Percentiles rank a stretch among this genome's conserved stretches.
Conservation (phyloP, 2,888 invertebrate genomes). For the Hipparchia sbordonii region DNA sequence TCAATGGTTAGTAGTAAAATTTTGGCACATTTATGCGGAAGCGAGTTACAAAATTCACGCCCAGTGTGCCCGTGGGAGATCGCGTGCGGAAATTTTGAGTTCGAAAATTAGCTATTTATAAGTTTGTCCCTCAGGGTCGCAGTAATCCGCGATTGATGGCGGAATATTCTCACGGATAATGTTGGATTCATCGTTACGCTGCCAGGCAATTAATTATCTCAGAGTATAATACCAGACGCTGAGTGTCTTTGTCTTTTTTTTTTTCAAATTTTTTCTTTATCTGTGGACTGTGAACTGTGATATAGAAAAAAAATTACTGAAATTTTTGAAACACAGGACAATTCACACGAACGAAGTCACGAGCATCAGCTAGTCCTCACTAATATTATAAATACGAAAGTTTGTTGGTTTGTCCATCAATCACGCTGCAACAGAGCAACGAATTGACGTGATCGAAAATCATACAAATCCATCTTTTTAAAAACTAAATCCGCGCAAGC, state of each 20-base stretch:
- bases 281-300: too few relatives aligned
- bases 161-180: not conserved
- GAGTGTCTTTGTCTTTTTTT: not conserved
- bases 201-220: not conserved
- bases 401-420: too few relatives aligned
- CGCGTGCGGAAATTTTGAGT: conserved; percentile 9
- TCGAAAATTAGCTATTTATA: conserved; percentile 18
- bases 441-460: too few relatives aligned
- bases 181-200: not conserved
- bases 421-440: too few relatives aligned
- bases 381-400: too few relatives aligned
- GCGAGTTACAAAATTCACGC: not conserved
- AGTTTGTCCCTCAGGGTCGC: not conserved
- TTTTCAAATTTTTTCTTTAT: too few relatives aligned
- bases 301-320: too few relatives aligned
- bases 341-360: too few relatives aligned
- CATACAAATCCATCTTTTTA: too few relatives aligned
- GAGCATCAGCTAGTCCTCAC: too few relatives aligned
- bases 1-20: not conserved
- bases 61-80: not conserved
- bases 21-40: not conserved
- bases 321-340: too few relatives aligned
- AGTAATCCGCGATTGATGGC: conserved; percentile 13
- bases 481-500: too few relatives aligned
- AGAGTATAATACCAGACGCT: not conserved